Percentiles rank a stretch among this genome's conserved stretches.
Conservation (phyloP, 2,888 invertebrate species). For the Drosophila niveifrons region DNA sequence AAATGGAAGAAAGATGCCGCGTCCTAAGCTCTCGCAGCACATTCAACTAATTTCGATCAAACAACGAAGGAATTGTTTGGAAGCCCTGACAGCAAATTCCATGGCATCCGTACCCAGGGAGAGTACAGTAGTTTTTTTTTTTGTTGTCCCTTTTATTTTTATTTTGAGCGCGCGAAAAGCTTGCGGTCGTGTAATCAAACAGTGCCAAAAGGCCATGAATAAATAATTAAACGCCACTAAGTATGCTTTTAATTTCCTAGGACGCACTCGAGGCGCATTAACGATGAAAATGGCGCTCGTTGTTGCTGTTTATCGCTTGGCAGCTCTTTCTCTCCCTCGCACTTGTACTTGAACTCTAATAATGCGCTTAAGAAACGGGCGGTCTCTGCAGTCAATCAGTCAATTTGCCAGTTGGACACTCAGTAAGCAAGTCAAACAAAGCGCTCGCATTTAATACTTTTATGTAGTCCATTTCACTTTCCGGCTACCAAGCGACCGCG, state of each 20-base stretch:
- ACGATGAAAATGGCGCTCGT: constrained; percentile 11
- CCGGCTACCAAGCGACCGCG: constrained; percentile 15
- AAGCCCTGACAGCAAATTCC: constrained; percentile 75
- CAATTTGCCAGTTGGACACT: constrained; percentile 28
- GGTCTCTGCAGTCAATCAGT: constrained; percentile 40
- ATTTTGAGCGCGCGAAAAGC: constrained; percentile 38
- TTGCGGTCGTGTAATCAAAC: constrained; percentile 41
- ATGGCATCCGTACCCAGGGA: constrained; percentile 53
- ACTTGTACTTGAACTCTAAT: constrained; percentile 55
- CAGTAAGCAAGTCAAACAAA: constrained; percentile 39
- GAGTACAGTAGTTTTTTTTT: constrained; percentile 16
- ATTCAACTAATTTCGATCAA: constrained; percentile 67
- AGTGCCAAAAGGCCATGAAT: constrained; percentile 58
- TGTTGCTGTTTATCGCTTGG: background rate
- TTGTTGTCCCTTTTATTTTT: background rate
- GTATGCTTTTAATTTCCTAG: constrained; percentile 72
- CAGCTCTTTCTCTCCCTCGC: background rate
- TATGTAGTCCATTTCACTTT: constrained; percentile 12
- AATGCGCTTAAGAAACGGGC: constrained; percentile 64
- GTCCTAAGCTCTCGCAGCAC: constrained; percentile 23
- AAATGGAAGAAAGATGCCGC: constrained; percentile 15
- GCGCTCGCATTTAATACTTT: constrained; percentile 35
- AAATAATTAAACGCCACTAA: constrained; percentile 73
- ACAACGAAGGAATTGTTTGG: constrained; percentile 59
- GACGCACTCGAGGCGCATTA: constrained; percentile 46